Evolutionary conservation across 2,888 invertebrate species (phyloP).

Genomic region (Limnephilus marmoratus): DNA sequence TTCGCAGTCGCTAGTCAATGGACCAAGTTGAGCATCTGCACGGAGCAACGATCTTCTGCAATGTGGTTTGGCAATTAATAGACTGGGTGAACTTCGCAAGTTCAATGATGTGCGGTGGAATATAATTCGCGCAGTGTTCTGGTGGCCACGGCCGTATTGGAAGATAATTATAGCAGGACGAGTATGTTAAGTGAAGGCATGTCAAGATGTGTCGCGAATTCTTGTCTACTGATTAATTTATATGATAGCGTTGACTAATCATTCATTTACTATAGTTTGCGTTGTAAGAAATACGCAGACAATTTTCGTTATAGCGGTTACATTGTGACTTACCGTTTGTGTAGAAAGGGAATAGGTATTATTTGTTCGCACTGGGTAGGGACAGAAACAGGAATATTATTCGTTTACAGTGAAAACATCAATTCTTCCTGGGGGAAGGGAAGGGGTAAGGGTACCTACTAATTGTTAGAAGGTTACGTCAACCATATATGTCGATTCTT

Average conservation of each 20-base stretch:
- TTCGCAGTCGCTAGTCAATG: conserved; percentile 37
- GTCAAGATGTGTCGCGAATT: background rate
- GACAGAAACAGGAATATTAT: too few species aligned
- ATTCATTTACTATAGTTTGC: background rate
- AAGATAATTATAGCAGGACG: background rate
- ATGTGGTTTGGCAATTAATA: conserved; percentile 18
- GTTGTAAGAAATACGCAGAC: background rate
- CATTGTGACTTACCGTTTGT: background rate
- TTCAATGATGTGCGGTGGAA: conserved; percentile 39
- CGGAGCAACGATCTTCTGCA: conserved; percentile 44
- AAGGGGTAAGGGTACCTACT: too few species aligned
- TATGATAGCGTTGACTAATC: background rate
- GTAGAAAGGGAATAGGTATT: too few species aligned
- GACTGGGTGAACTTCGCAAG: conserved; percentile 28
- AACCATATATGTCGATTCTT: too few species aligned
- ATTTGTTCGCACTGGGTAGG: too few species aligned
- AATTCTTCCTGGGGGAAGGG: too few species aligned
- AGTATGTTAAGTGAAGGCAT: background rate
- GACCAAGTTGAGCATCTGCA: conserved; percentile 27
- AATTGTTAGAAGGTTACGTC: too few species aligned
- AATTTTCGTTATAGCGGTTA: background rate
- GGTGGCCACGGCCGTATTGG: background rate
- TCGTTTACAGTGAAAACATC: too few species aligned
- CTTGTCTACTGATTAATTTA: background rate
- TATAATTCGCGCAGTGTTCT: background rate